Percentiles rank a stretch among this genome's conserved stretches.
These are phyloP conservation scores for Strigops habroptila DNA, from an alignment of 2,113 vertebrate species.

Conservation along the genomic window DNA sequence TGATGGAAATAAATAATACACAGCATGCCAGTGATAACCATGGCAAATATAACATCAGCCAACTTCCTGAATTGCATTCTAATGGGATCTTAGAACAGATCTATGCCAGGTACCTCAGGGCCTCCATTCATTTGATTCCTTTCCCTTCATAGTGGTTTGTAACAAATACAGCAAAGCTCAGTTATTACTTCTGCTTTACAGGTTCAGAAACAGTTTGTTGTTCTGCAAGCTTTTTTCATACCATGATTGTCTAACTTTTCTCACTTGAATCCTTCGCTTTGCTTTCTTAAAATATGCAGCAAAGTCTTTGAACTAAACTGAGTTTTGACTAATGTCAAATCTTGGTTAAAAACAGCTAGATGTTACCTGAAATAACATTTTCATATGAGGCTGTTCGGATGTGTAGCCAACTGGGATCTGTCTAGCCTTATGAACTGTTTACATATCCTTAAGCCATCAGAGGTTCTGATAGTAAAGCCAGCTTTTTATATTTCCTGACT, in stretches of 20 bases:
- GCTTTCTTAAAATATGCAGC: not conserved
- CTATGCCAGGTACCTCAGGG: not conserved
- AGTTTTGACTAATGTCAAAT: not conserved
- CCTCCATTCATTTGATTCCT: not conserved
- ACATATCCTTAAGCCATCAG: not conserved
- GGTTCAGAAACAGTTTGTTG: not conserved
- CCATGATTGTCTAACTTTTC: not conserved
- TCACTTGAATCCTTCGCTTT: not conserved
- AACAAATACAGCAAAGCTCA: not conserved
- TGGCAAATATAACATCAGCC: conserved; percentile 7
- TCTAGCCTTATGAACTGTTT: not conserved
- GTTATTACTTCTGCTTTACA: not conserved
- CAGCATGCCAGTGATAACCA: conserved; percentile 34
- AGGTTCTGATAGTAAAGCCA: not conserved
- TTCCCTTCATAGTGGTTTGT: not conserved
- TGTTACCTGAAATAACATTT: not conserved
- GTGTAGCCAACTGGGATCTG: not conserved
- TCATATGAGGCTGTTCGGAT: not conserved
- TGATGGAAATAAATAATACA: conserved; percentile 57
- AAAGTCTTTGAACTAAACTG: not conserved
- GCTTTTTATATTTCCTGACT: not conserved
- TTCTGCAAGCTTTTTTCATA: not conserved
- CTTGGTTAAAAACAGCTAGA: not conserved
- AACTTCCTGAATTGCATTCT: conserved; percentile 52
- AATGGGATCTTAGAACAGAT: conserved; percentile 12